These are phyloP conservation scores for Temnopleurus reevesii DNA, from an alignment of 53 echinoderm and acorn worm species.

Conservation along the genomic window DNA sequence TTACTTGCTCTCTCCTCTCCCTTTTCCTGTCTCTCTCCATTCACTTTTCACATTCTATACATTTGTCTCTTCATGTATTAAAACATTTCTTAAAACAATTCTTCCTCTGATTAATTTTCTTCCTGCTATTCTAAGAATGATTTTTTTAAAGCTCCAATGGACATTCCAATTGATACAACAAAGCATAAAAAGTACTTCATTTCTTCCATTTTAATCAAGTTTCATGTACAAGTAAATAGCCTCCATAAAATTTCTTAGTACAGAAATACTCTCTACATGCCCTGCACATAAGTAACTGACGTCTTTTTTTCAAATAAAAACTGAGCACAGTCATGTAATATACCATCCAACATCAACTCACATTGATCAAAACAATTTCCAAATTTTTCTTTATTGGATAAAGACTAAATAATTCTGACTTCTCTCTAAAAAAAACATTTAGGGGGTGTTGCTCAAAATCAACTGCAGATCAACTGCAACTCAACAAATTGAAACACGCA, in stretches of 20 bases:
- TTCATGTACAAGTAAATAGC: conserved; percentile 49
- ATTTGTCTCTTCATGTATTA: not conserved
- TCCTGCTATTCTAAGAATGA: too few species aligned
- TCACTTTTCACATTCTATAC: not conserved
- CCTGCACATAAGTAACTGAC: conserved; percentile 25
- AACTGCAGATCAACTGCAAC: too few species aligned
- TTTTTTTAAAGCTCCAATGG: too few species aligned
- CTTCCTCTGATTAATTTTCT: not conserved
- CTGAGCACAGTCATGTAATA: conserved; percentile 9
- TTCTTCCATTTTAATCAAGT: conserved; percentile 46
- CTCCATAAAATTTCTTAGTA: conserved; percentile 46
- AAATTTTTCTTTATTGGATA: not conserved
- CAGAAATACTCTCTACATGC: conserved; percentile 53
- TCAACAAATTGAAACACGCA: too few species aligned
- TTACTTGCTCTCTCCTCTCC: not conserved
- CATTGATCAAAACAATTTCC: not conserved
- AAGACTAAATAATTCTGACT: conserved; percentile 25
- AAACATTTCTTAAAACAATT: not conserved
- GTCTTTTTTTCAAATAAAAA: conserved; percentile 33
- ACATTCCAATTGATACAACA: too few species aligned
- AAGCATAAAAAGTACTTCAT: not conserved
- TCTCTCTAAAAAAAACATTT: conserved; percentile 11
- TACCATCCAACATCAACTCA: not conserved
- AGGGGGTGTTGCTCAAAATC: too few species aligned
- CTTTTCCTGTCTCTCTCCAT: not conserved